Evolutionary conservation across 2,888 invertebrate species (phyloP), one percentile per base, ranked within the genome.

Genomic region (Neoscelio sp.): DNA sequence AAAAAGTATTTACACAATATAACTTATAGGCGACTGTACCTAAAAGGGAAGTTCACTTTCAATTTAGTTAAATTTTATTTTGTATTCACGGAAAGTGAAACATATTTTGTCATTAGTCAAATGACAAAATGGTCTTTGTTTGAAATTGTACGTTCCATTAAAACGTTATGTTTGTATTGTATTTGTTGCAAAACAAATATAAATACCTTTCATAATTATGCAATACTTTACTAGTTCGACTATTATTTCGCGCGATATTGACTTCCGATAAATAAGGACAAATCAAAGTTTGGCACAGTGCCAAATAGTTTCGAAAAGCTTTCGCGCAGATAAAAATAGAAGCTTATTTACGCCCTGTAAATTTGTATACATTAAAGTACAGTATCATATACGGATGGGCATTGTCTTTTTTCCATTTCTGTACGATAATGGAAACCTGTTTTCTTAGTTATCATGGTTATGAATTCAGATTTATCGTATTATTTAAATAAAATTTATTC

Each of bases 251-350:
- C 23, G 8, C 35, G 17, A 64, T 65, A 74, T 74, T 62, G 64
- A 74, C 64, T 74, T 64, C 46, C 73, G 56, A 73, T 73, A 56
- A 73, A 73, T 64, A 64, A 64, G 73, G 38, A 60, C 64, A 56
- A 73, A 73, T 64, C 73, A 64, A 60, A 54, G 40, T 50, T 64
- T 64, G 73, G 73, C 73, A 23, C 42, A 18, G n/a, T 46, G 54
- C 73, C 73, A 73, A 73, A 73, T 35, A 60, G 52, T 64, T 68
- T 62, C 26, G 44, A 12, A 44, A 64, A 73, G 64, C 73, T 74
- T 65, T 56, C 54, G 28, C 42, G 64, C 38, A 56, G 62, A 74
- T 73, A 44, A 73, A 73, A 73, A 62, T 64, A 46, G 64, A 64
- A 54, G 35, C 64, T 64, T 54, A 73, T 73, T 73, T 64, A 54